A percentile compares a stretch with the other conserved stretches of the same genome.
Conservation (phyloP, 2,888 invertebrate species). For the Automeris io region DNA sequence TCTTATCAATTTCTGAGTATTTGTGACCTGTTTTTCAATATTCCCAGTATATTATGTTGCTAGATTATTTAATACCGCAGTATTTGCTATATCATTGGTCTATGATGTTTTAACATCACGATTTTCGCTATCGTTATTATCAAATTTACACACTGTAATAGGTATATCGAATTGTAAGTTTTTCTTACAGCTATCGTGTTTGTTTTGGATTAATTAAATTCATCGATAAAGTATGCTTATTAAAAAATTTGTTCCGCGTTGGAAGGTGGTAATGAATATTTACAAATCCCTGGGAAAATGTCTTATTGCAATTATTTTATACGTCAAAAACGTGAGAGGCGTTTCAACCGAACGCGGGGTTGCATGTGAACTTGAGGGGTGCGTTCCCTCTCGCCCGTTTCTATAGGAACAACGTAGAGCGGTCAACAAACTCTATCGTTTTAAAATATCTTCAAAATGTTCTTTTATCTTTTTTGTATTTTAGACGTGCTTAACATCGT, state of each 20-base stretch:
- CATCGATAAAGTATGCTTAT: conserved; percentile 8
- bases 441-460: conserved; percentile 17
- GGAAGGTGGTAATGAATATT: background rate
- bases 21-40: background rate
- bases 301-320: conserved; percentile 27
- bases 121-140: background rate
- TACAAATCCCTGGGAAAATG: background rate
- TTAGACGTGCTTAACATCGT: background rate
- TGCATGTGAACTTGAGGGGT: conserved; percentile 71
- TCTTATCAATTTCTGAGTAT: conserved; percentile 20
- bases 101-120: background rate
- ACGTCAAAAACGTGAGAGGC: conserved; percentile 29
- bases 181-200: conserved; percentile 7
- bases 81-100: background rate
- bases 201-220: conserved; percentile 4
- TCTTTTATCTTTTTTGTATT: conserved; percentile 5
- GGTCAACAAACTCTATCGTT: conserved; percentile 42
- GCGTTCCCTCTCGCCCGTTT: conserved; percentile 53
- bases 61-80: background rate
- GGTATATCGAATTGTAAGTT: background rate
- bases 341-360: conserved; percentile 49
- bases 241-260: conserved; percentile 4
- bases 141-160: background rate
- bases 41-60: background rate
- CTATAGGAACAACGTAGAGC: conserved; percentile 29